Base-by-base conservation (phyloP, 2,888 invertebrate species). In the Diarsia mendica region DNA sequence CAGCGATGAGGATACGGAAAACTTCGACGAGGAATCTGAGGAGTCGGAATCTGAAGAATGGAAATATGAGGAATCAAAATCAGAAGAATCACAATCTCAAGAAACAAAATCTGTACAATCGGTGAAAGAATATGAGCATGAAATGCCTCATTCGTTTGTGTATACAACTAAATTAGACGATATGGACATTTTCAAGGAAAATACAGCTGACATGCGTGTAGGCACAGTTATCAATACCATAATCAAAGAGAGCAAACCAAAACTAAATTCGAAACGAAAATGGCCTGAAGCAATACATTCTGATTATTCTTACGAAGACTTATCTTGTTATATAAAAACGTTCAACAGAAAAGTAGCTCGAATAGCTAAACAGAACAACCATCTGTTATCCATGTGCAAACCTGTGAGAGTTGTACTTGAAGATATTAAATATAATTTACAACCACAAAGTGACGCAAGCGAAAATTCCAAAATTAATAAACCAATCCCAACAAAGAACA, bases 91-190 rank as follows among this genome's bases (percentile, higher is more conserved):
- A 39, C 39, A 39, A 39, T 39, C 4, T 39, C 39, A 39, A 39
- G 39, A 39, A 39, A 5, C 39, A 39, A 39, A 39, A 39, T 39
- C 39, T 39, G 6, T 39, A 39, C 13, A 49, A 28, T 55, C n/a
- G 13, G 9, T 39, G 67, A 2, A 13, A 18, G 39, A 51, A 28
- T 44, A 20, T 49, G n/a, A 44, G 1, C 28, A 55, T n/a, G 44
- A n/a, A 23, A 53, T 23, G 8, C 58, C n/a, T 44, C 13, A 20
- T 28, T 53, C 72, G 1, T 46, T 85, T 33, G 75, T 82, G 2
- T 83, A 82, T 67, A 85, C 83, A 15, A 83, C 83, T 11, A 83
- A 66, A 85, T 53, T 85, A 55, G 68, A 83, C 15, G 39, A 85
- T 8, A 85, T 83, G 85, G 23, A 63, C 0, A 66, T 79, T 23